Evolutionary conservation across 1,140 invertebrate species (phyloP).

Genomic region (Zaprionus capensis): DNA sequence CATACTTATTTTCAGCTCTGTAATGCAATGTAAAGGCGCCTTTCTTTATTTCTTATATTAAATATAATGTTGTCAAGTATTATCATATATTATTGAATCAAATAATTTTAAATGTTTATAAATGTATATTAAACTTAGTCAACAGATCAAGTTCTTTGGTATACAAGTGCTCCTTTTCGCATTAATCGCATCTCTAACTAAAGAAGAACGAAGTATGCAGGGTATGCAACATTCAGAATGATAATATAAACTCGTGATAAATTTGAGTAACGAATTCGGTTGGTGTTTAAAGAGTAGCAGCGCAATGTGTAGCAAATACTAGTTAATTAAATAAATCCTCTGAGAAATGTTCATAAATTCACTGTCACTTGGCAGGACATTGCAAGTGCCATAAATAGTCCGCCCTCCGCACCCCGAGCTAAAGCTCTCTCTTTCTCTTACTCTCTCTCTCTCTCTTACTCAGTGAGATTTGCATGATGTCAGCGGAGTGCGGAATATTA

Average conservation of each 20-base stretch:
- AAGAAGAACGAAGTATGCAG: too few relatives aligned
- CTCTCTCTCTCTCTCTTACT: neutral
- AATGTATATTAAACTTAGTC: too few relatives aligned
- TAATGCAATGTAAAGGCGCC: too few relatives aligned
- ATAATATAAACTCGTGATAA: neutral
- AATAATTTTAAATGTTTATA: too few relatives aligned
- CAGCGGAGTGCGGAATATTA: constrained; percentile 55
- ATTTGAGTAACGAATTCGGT: neutral
- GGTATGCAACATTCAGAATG: too few relatives aligned
- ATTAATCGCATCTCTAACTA: too few relatives aligned
- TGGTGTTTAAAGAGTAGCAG: neutral
- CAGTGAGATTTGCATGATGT: constrained; percentile 24
- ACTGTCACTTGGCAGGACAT: constrained; percentile 1
- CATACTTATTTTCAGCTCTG: too few relatives aligned
- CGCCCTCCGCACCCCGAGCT: neutral
- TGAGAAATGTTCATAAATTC: neutral
- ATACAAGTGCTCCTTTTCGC: too few relatives aligned
- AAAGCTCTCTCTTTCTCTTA: neutral
- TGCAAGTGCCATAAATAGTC: neutral
- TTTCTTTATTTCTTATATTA: too few relatives aligned
- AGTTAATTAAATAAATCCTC: constrained; percentile 5
- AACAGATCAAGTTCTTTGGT: too few relatives aligned
- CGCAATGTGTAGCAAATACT: neutral
- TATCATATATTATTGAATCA: too few relatives aligned
- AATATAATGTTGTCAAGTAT: too few relatives aligned